Conservation (phyloP, 2,888 invertebrate genomes). For the Dynastes hyllus region DNA sequence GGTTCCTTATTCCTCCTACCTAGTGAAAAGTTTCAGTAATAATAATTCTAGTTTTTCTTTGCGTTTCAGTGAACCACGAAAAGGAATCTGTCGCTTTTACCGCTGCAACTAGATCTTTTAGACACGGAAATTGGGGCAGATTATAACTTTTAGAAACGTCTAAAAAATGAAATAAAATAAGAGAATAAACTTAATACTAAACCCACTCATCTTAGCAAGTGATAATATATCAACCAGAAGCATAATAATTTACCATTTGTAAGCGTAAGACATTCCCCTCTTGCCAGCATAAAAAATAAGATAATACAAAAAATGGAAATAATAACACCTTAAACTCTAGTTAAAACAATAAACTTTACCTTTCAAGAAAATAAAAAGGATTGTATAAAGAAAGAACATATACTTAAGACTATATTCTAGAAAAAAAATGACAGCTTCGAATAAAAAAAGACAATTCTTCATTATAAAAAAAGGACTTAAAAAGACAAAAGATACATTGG, state of each 20-base stretch:
- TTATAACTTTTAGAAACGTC: not conserved
- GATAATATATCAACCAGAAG: conserved; percentile 28
- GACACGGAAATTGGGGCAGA: not conserved
- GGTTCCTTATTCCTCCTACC: no score
- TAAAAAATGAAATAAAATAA: not conserved
- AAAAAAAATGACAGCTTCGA: conserved; percentile 6
- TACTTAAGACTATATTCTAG: conserved; percentile 38
- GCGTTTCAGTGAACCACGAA: conserved; percentile 57
- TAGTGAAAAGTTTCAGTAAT: no score
- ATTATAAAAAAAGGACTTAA: not conserved
- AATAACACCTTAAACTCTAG: not conserved
- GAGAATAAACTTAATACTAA: not conserved
- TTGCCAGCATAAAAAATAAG: not conserved
- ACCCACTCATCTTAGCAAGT: conserved; percentile 20
- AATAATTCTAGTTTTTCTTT: conserved; percentile 35
- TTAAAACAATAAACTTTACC: not conserved
- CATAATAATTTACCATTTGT: conserved; percentile 3
- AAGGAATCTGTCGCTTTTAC: not conserved
- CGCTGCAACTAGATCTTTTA: not conserved
- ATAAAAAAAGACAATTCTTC: not conserved
- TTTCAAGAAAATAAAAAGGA: not conserved
- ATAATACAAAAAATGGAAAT: not conserved
- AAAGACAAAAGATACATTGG: not conserved
- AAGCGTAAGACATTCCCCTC: conserved; percentile 6
- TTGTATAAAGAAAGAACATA: conserved; percentile 32